Evolutionary conservation across 2,113 vertebrate genomes (phyloP), one percentile per base, ranked within the genome.

Genomic region (Saccopteryx bilineata): DNA sequence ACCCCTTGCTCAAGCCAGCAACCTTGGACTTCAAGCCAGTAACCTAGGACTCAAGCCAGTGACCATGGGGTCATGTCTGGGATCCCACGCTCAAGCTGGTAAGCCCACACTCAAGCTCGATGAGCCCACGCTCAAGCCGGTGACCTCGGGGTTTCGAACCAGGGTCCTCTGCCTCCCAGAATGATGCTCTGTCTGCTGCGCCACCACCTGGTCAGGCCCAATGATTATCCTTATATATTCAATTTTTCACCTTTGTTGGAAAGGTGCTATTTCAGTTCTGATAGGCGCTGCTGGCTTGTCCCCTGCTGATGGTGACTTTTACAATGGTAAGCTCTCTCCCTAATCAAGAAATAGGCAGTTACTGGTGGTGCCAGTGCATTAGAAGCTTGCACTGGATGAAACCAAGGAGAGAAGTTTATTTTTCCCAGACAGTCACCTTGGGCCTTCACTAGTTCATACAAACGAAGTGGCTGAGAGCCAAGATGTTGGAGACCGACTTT

Each of bases 351-450:
- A 46, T 26, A 89, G 79, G 54, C 24, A 72, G 56, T 58, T 15
- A 26, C 50, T 7, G 3, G 50, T 71, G 89, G 48, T 39, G 56
- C 63, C 23, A 31, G 39, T 46, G 78, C 63, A 46, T 33, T 31
- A 31, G 31, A 86, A 80, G 72, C 46, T 60, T 81, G 71, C n/a
- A 56, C 78, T 82, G 91, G 92, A 78, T 83, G 76, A 87, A 75
- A 76, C 61, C 54, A 48, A 87, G 18, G 31, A 71, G 8, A 81
- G 68, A 80, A 21, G 74, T 61, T 91, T 21, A n/a, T 75, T 87
- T 56, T 87, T 56, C 61, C 9, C n/a, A 75, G 87, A 86, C 7
- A 82, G 24, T 19, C 61, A 39, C 1, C 15, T 75, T 23, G n/a
- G 68, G 31, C 50, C 24, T 80, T 81, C 48, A 61, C 18, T 68